Base-by-base conservation (phyloP, 2,113 vertebrate species). In the Chaetorhynchus papuensis region DNA sequence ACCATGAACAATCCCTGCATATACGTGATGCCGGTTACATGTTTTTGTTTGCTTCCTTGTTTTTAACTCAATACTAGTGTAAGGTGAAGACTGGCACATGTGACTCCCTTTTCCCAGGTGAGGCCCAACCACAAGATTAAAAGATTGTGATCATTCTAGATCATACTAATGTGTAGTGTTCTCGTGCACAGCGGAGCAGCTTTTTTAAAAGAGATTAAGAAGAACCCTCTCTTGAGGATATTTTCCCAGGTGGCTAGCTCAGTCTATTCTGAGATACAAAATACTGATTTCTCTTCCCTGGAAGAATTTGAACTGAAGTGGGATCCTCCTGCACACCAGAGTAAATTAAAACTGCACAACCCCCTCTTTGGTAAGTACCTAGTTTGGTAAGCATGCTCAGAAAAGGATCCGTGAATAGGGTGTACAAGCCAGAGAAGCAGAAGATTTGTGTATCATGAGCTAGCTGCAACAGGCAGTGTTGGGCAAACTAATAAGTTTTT, bases 21-120 rank as follows among this genome's bases (percentile, higher is more conserved):
- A 35, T 42, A 15, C 0, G 0, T 63, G 74, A 65, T 5, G 26
- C 37, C 61, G 52, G 30, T 80, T 60, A 75, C 4, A 6, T 39
- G 56, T 66, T 75, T 82, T 59, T 78, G 37, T 70, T 90, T 54
- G 20, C 47, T 87, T 87, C 59, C 45, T 87, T 53, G 31, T 70
- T 93, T 93, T 93, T 63, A 85, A 71, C 30, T 16, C 24, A 27
- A 71, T 45, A 45, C 23, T 63, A 57, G n/a, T 16, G 4, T 39
- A 81, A 65, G n/a, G 30, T 18, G 59, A 91, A 87, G 49, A 57
- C 4, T 50, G 56, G 88, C 42, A 70, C 19, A 3, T 0, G 0
- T 64, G 53, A 50, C 28, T 87, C 68, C 28, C 39, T 90, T 92
- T 80, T 70, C 33, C 47, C 60, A 59, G 82, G 74, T 78, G 42